A percentile compares a stretch with the other conserved stretches of the same genome.
Conservation (phyloP, 2,888 invertebrate species). For the Sinohyriopsis cumingii region DNA sequence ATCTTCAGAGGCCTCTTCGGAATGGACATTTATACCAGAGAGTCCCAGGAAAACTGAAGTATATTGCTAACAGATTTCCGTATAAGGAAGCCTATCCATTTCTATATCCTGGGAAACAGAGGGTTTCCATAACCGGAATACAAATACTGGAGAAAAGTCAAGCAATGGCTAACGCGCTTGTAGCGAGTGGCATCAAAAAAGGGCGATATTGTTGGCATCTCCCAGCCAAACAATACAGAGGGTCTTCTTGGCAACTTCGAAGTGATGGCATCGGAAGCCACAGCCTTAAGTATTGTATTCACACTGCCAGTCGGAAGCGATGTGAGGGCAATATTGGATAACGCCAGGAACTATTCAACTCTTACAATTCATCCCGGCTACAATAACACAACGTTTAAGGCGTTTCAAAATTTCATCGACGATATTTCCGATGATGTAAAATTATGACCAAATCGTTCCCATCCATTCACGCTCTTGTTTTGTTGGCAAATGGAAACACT, state of each 20-base stretch:
- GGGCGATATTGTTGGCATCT: slow-evolving; percentile 23
- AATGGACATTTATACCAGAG: slow-evolving; percentile 6
- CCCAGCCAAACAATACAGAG: slow-evolving; percentile 18
- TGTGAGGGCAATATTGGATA: neutral
- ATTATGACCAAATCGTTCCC: slow-evolving; percentile 3
- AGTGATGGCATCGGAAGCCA: slow-evolving; percentile 17
- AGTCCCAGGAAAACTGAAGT: slow-evolving; percentile 8
- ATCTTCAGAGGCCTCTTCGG: neutral
- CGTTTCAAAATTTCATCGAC: slow-evolving; percentile 17
- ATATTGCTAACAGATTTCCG: slow-evolving; percentile 6
- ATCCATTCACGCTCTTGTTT: slow-evolving; percentile 6
- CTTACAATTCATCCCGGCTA: slow-evolving; percentile 12
- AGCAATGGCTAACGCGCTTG: slow-evolving; percentile 8
- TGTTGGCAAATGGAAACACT: neutral
- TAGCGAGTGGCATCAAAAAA: slow-evolving; percentile 18
- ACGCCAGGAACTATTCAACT: slow-evolving; percentile 7
- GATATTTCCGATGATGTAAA: slow-evolving; percentile 7
- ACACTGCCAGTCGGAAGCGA: slow-evolving; percentile 11
- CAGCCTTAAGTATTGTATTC: slow-evolving; percentile 9
- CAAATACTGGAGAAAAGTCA: slow-evolving; percentile 7
- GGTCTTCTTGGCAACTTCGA: slow-evolving; percentile 17
- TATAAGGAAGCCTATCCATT: slow-evolving; percentile 22
- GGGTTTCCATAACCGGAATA: slow-evolving; percentile 9
- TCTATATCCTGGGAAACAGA: slow-evolving; percentile 12
- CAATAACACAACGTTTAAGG: neutral